Evolutionary conservation across 2,888 invertebrate genomes (phyloP).

Genomic region (Trachelus iudaicus): DNA sequence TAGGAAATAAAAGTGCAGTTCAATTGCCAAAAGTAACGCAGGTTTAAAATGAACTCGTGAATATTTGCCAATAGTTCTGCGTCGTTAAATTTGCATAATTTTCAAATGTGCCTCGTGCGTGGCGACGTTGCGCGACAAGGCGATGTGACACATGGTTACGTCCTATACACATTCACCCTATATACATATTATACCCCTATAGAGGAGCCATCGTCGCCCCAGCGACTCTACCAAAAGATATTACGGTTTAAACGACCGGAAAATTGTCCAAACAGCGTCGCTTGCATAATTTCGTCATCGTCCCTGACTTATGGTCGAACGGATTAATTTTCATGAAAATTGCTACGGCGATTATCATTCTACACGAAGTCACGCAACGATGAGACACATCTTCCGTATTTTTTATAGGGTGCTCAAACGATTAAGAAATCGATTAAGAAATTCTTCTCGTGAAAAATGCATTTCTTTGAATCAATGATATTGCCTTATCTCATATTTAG

Average conservation of each 20-base stretch:
- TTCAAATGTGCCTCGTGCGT: conserved; percentile 49
- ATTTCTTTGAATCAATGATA: too few relatives aligned
- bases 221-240: conserved; percentile 42
- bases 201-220: conserved; percentile 27
- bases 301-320: conserved; percentile 33
- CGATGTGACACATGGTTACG: conserved; percentile 32
- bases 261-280: conserved; percentile 59
- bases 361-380: not conserved
- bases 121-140: conserved; percentile 35
- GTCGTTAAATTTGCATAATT: conserved; percentile 59
- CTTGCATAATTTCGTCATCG: conserved; percentile 44
- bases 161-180: conserved; percentile 6
- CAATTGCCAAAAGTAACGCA: not conserved
- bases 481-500: too few relatives aligned
- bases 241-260: conserved; percentile 57
- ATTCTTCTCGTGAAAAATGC: not conserved
- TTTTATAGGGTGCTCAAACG: not conserved
- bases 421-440: not conserved
- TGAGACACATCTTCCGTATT: not conserved
- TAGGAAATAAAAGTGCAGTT: not conserved
- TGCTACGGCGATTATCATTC: not conserved
- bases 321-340: conserved; percentile 3
- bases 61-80: conserved; percentile 36
- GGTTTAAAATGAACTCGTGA: conserved; percentile 14
- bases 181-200: not conserved